Evolutionary conservation across 2,113 vertebrate genomes (phyloP).

Genomic region (Lasiurus cinereus): DNA sequence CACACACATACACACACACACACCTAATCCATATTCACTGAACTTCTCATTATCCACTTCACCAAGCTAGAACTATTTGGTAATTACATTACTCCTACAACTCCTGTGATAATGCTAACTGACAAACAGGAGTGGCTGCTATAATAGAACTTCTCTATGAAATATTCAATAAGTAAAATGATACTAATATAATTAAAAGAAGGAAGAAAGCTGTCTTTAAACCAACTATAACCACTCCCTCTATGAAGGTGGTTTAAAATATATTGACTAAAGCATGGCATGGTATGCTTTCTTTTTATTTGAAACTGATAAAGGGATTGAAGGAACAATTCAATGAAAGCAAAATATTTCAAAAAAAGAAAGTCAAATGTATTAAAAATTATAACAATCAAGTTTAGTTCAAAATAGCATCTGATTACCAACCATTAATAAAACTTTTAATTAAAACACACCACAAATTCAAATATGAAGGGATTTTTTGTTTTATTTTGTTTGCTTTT

Average conservation of each 20-base stretch:
- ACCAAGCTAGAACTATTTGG: conserved; percentile 59
- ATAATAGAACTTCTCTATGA: conserved; percentile 54
- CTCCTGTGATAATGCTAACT: conserved; percentile 31
- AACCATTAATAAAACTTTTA: not conserved
- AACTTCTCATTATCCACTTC: conserved; percentile 72
- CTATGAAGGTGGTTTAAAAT: conserved; percentile 63
- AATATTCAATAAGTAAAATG: conserved; percentile 64
- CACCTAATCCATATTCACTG: not conserved
- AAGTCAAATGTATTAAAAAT: not conserved
- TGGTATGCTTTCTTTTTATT: not conserved
- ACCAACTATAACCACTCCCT: conserved; percentile 36
- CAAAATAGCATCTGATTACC: not conserved
- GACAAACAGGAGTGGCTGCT: conserved; percentile 49
- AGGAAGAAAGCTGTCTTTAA: conserved; percentile 47
- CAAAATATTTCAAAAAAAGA: conserved; percentile 6
- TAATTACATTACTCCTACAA: conserved; percentile 59
- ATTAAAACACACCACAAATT: conserved; percentile 25
- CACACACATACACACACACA: not conserved
- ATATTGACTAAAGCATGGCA: conserved; percentile 31
- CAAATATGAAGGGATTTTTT: not conserved
- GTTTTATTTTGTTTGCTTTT: not conserved
- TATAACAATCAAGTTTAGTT: not conserved
- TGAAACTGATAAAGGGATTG: not conserved
- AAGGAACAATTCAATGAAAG: conserved; percentile 11
- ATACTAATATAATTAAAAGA: conserved; percentile 51